These are phyloP conservation scores for Amblyornis subalaris DNA, from an alignment of 2,113 vertebrate species.

Conservation along the genomic window DNA sequence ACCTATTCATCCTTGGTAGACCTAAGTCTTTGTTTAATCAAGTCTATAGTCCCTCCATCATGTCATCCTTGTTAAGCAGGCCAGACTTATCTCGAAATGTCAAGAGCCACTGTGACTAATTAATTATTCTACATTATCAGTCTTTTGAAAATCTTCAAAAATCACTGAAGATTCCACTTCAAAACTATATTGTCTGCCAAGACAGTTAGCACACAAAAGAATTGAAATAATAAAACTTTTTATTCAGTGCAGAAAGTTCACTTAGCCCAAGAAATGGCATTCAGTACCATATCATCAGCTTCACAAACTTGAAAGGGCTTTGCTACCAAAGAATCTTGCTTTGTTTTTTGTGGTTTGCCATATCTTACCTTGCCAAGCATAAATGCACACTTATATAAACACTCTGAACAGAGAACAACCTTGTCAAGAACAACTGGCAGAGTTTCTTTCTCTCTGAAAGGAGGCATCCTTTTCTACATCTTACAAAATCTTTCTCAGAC, in stretches of 20 bases:
- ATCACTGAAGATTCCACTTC: neutral
- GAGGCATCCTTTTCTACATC: neutral
- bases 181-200: neutral
- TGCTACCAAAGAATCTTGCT: neutral
- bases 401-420: neutral
- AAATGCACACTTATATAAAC: neutral
- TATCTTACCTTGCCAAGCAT: neutral
- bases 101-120: neutral
- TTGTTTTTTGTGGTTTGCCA: neutral
- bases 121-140: neutral
- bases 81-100: neutral
- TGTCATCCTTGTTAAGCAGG: constrained; percentile 9
- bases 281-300: neutral
- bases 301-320: neutral
- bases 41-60: neutral
- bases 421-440: neutral
- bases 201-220: neutral
- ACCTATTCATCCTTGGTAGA: neutral
- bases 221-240: neutral
- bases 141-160: neutral
- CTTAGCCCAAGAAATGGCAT: neutral
- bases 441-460: neutral
- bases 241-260: neutral
- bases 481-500: neutral
- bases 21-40: neutral